Conservation (phyloP, 2,888 invertebrate genomes). For the Drosophila sordidula region DNA sequence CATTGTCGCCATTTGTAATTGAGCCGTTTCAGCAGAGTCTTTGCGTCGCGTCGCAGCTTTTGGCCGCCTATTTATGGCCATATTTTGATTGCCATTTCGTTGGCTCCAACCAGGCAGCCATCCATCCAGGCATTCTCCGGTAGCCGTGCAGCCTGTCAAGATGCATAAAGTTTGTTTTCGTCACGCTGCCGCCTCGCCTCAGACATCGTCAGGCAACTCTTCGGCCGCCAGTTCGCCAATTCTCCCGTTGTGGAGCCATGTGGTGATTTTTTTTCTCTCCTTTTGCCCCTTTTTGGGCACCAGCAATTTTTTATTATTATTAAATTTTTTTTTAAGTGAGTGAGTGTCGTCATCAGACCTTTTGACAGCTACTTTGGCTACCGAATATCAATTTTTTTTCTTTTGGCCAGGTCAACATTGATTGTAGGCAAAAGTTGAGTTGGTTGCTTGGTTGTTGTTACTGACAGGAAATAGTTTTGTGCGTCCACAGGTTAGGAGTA, state of each 20-base stretch:
- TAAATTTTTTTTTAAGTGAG: constrained; percentile 25
- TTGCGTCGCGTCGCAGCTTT: constrained; percentile 27
- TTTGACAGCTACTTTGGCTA: constrained; percentile 59
- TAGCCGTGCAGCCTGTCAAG: constrained; percentile 61
- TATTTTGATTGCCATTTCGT: constrained; percentile 70
- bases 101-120: constrained; percentile 27
- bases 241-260: constrained; percentile 13
- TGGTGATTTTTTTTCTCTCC: constrained; percentile 12
- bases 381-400: constrained; percentile 40
- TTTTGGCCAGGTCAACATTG: constrained; percentile 16
- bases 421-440: background rate
- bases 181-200: constrained; percentile 58
- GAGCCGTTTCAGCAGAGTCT: constrained; percentile 54
- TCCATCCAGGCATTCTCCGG: constrained; percentile 36
- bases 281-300: constrained; percentile 24
- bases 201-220: constrained; percentile 38
- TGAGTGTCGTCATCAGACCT: constrained; percentile 48
- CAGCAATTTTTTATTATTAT: constrained; percentile 49
- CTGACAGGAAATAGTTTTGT: constrained; percentile 19
- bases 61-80: constrained; percentile 68
- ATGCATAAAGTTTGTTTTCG: constrained; percentile 71
- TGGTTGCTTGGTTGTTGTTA: background rate
- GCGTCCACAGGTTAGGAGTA: background rate
- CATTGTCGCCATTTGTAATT: constrained; percentile 73
- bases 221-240: constrained; percentile 9